A percentile compares a stretch with the other conserved stretches of the same genome.
Evolutionary conservation across 2,888 invertebrate genomes (phyloP).

Genomic region (Baccha elongata): DNA sequence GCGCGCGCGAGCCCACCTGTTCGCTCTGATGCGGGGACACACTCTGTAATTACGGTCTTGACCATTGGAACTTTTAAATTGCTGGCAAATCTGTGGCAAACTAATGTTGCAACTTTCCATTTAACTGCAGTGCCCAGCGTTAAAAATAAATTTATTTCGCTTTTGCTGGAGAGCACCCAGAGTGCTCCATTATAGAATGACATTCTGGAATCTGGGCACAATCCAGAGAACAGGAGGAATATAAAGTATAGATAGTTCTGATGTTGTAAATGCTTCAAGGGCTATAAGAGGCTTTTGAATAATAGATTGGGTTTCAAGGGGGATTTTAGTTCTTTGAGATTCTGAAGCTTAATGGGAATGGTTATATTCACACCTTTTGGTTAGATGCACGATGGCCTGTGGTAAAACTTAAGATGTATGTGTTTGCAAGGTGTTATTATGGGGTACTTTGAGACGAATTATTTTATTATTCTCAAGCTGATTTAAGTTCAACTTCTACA

Average conservation of each 20-base stretch:
- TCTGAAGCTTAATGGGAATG: constrained; percentile 52
- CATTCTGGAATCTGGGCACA: constrained; percentile 38
- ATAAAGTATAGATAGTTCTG: constrained; percentile 29
- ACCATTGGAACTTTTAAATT: constrained; percentile 12
- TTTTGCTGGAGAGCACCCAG: neutral
- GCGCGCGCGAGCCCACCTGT: neutral
- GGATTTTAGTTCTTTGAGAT: constrained; percentile 15
- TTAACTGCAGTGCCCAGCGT: constrained; percentile 7
- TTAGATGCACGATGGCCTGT: constrained; percentile 7
- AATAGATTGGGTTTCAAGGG: constrained; percentile 51
- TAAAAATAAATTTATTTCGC: constrained; percentile 70
- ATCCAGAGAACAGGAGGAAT: neutral
- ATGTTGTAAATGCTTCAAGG: constrained; percentile 59
- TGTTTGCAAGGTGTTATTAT: constrained; percentile 58
- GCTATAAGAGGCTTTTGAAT: constrained; percentile 62
- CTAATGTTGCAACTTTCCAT: constrained; percentile 50
- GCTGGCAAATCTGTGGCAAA: constrained; percentile 61
- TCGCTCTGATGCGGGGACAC: neutral
- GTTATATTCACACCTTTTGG: constrained; percentile 63
- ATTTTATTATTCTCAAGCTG: constrained; percentile 38
- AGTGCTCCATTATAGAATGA: constrained; percentile 23
- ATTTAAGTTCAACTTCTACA: neutral
- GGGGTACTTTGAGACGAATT: constrained; percentile 35
- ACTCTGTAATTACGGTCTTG: constrained; percentile 61
- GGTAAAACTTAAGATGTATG: neutral